phyloP scores from a whole-genome alignment of 2,113 vertebrate genomes.

The Hystrix brachyura region DNA sequence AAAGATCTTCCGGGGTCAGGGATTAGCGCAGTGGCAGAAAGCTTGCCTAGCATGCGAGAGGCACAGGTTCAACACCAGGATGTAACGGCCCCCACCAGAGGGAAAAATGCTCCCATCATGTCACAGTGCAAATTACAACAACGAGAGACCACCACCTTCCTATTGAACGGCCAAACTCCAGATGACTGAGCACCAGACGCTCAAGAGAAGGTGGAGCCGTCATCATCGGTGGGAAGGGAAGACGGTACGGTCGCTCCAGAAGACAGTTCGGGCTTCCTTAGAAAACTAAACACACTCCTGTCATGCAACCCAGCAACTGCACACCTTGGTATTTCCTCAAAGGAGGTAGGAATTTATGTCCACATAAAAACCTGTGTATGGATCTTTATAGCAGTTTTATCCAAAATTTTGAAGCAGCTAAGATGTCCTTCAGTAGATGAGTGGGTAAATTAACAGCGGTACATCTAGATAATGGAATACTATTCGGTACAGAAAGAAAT shows the following conservation, averaged over 20 bases:
- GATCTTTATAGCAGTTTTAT: not conserved
- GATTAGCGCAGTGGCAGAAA: not conserved
- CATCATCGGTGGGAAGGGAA: not conserved
- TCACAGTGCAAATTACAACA: not conserved
- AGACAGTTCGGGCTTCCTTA: not conserved
- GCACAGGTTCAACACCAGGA: not conserved
- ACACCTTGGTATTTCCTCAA: not conserved
- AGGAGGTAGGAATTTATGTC: not conserved
- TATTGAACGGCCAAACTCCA: not conserved
- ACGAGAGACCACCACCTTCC: not conserved
- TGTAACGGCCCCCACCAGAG: not conserved
- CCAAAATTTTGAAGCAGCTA: not conserved
- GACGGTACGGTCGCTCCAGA: not conserved
- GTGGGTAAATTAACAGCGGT: not conserved
- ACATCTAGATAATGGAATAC: not conserved
- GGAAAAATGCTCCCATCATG: not conserved
- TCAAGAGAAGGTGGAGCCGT: not conserved
- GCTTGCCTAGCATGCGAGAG: too few relatives aligned
- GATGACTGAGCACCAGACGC: not conserved
- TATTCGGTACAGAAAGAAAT: not conserved
- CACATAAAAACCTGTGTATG: not conserved
- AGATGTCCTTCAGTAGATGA: not conserved
- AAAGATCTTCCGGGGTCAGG: not conserved
- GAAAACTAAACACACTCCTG: not conserved
- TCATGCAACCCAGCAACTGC: not conserved